phyloP scores from a whole-genome alignment of 2,888 invertebrate species.

The Coleophora deauratella region DNA sequence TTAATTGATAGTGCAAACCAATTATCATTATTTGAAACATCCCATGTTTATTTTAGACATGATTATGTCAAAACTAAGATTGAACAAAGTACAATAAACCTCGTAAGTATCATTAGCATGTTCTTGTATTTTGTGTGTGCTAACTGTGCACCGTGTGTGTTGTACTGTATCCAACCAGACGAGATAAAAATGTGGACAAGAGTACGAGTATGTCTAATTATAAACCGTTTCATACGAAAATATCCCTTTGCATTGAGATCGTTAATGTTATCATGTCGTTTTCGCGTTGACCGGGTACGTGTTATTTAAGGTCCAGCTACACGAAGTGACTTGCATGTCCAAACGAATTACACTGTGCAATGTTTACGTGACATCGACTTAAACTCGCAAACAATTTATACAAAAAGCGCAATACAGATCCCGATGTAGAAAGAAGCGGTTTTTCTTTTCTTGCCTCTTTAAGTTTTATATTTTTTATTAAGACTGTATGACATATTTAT shows the following conservation, averaged over 20 bases:
- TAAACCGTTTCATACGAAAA: conserved; percentile 22
- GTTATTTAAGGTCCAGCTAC: background rate
- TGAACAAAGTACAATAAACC: too few species aligned
- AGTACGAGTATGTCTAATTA: conserved; percentile 17
- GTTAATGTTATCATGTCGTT: conserved; percentile 14
- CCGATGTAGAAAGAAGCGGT: conserved; percentile 21
- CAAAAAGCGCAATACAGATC: too few species aligned
- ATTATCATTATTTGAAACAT: conserved; percentile 16
- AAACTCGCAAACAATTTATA: too few species aligned
- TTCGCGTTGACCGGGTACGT: conserved; percentile 15
- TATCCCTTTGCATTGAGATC: conserved; percentile 18
- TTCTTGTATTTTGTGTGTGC: background rate
- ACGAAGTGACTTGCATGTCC: too few species aligned
- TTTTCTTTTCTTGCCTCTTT: too few species aligned
- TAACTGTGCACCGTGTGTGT: too few species aligned
- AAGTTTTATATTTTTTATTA: too few species aligned
- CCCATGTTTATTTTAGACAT: background rate
- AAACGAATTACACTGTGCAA: too few species aligned
- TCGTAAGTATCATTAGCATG: too few species aligned
- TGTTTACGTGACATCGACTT: too few species aligned
- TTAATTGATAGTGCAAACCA: conserved; percentile 33
- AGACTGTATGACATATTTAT: too few species aligned
- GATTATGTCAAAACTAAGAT: too few species aligned
- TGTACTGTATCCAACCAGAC: background rate
- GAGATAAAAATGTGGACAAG: conserved; percentile 20